These are phyloP conservation scores for Epinotia nisella DNA, from an alignment of 2,888 invertebrate genomes.

Conservation along the genomic window DNA sequence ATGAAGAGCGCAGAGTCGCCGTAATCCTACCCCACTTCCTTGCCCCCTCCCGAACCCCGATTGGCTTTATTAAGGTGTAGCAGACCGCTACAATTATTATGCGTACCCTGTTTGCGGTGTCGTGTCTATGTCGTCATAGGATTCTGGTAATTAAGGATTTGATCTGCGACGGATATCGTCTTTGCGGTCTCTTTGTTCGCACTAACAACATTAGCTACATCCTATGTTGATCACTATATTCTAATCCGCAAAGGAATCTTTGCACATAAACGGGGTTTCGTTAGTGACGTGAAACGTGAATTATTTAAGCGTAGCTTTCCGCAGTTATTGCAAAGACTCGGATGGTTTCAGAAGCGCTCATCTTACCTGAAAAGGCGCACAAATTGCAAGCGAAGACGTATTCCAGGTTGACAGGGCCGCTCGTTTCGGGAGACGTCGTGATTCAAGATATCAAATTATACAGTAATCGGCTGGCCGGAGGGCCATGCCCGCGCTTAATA, in stretches of 20 bases:
- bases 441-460: conserved; percentile 81
- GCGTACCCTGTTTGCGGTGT: conserved; percentile 84
- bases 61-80: conserved; percentile 85
- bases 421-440: conserved; percentile 67
- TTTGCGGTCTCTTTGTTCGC: conserved; percentile 57
- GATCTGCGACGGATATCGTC: conserved; percentile 74
- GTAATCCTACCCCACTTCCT: conserved; percentile 69
- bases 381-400: conserved; percentile 78
- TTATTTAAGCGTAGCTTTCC: conserved; percentile 39
- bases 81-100: conserved; percentile 85
- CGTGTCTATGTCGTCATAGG: conserved; percentile 78
- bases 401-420: conserved; percentile 71
- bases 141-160: conserved; percentile 82
- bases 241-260: conserved; percentile 31
- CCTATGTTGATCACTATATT: conserved; percentile 28
- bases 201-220: conserved; percentile 34
- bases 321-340: conserved; percentile 38
- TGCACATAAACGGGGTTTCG: conserved; percentile 12
- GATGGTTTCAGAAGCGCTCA: conserved; percentile 47
- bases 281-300: conserved; percentile 22
- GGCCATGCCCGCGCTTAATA: conserved; percentile 68
- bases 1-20: conserved; percentile 79
- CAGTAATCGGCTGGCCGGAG: conserved; percentile 74
- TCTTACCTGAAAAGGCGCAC: conserved; percentile 72
- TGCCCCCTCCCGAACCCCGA: conserved; percentile 65